Evolutionary conservation across 2,888 invertebrate genomes (phyloP), one percentile per base, ranked within the genome.

Genomic region (Stomorhina lunata): DNA sequence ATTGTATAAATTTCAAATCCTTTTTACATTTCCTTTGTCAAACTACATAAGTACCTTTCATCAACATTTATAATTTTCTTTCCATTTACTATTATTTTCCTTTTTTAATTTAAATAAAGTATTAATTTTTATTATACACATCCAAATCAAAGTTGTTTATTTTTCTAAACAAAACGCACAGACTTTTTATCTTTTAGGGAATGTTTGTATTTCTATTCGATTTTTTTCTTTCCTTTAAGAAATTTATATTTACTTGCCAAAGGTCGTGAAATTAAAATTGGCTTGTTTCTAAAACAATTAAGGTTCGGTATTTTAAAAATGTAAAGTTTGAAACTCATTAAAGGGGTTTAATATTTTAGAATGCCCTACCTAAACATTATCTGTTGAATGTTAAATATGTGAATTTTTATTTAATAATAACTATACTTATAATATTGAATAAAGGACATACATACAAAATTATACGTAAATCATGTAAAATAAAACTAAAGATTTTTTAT

Each of bases 41-140:
- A 71, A 45, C 34, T 57, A 73, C 80, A 68, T 80, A 7, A 73
- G 72, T 78, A 78, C 78, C 72, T 81, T 76, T 73, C 72, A 68
- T 80, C 32, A 53, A 27, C 40, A 25, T 12, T 55, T 59, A 37
- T 5, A 45, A 63, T 34, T 37, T 68, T 34, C 61, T 68, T 63
- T 68, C 27, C 73, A 43, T 66, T 29, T 45, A 53, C 29, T 59
- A 59, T 50, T 27, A 29, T 22, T 53, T 63, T 61, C 37, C 37
- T 61, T 69, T 75, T 77, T 61, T 40, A 55, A 68, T 73, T 81
- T 66, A 55, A 82, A 82, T 79, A 82, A 82, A 82, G 75, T 82
- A 82, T 76, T 79, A 79, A 71, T 68, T 79, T 82, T 82, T 79
- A 55, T 73, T 77, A 71, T 72, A 78, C 37, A 40, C 17, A 15